phyloP scores from a whole-genome alignment of 2,797 vertebrate species.

The Tarsius wallacei region DNA sequence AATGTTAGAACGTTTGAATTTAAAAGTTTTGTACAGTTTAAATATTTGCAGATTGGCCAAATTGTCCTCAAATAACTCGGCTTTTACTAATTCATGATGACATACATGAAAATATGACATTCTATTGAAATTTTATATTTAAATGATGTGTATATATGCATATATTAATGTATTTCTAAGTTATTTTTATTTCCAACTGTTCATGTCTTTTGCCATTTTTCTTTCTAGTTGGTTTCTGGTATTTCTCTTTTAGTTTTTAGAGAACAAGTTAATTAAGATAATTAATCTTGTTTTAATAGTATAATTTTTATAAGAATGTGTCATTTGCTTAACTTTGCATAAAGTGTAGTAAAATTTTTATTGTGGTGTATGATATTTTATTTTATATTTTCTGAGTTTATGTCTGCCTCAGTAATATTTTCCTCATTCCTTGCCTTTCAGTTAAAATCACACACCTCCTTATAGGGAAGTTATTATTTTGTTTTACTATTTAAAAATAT shows the following conservation, averaged over 20 bases:
- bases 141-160: background rate
- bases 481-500: conserved; percentile 20
- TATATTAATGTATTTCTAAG: background rate
- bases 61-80: background rate
- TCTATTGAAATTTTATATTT: background rate
- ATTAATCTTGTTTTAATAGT: background rate
- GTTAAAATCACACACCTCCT: background rate
- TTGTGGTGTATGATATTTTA: background rate
- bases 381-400: background rate
- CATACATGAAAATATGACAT: background rate
- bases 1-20: background rate
- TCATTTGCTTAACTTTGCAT: background rate
- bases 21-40: background rate
- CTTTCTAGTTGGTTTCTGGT: background rate
- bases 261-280: background rate
- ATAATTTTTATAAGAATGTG: background rate
- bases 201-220: background rate
- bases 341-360: background rate
- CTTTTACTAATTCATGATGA: too few species aligned
- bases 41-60: background rate
- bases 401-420: background rate
- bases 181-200: background rate
- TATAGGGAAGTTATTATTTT: background rate
- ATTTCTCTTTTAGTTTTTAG: background rate
- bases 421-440: background rate